Evolutionary conservation across 2,888 invertebrate genomes (phyloP).

Genomic region (Pardosa pseudoannulata): DNA sequence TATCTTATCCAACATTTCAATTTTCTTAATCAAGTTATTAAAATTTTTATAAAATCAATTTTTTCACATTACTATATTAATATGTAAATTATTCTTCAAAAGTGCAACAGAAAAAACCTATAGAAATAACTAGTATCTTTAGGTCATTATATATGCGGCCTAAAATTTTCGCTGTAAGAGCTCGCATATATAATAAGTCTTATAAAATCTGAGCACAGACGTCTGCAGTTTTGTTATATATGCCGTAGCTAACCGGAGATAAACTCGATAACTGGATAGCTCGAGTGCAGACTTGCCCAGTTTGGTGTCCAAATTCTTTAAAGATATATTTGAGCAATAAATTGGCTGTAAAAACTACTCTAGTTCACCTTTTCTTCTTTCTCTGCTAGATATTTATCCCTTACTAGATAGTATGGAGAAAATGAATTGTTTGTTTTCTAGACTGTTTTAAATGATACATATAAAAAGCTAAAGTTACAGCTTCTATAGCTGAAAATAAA

Average conservation of each 20-base stretch:
- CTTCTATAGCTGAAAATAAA: too few relatives aligned
- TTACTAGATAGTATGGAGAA: too few relatives aligned
- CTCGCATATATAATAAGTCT: too few relatives aligned
- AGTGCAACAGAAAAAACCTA: not conserved
- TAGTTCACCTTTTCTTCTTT: not conserved
- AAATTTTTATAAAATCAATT: too few relatives aligned
- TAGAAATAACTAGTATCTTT: not conserved
- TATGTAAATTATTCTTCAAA: too few relatives aligned
- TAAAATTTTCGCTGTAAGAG: not conserved
- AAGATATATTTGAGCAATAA: constrained; percentile 44
- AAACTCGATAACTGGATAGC: constrained; percentile 14
- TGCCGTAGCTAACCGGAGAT: constrained; percentile 29
- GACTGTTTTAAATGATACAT: constrained; percentile 8
- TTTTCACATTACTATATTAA: too few relatives aligned
- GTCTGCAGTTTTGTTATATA: constrained; percentile 42
- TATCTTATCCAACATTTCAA: too few relatives aligned
- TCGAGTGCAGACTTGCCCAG: constrained; percentile 14
- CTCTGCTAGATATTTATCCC: constrained; percentile 32
- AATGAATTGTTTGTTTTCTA: constrained; percentile 37
- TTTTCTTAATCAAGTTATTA: too few relatives aligned
- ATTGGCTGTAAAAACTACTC: not conserved
- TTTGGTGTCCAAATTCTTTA: constrained; percentile 37
- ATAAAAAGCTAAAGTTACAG: not conserved
- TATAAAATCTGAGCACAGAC: constrained; percentile 33
- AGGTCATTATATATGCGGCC: not conserved